A percentile compares a stretch with the other conserved stretches of the same genome.
phyloP scores from a whole-genome alignment of 2,113 vertebrate genomes.

The Xyliphius kryptos region DNA sequence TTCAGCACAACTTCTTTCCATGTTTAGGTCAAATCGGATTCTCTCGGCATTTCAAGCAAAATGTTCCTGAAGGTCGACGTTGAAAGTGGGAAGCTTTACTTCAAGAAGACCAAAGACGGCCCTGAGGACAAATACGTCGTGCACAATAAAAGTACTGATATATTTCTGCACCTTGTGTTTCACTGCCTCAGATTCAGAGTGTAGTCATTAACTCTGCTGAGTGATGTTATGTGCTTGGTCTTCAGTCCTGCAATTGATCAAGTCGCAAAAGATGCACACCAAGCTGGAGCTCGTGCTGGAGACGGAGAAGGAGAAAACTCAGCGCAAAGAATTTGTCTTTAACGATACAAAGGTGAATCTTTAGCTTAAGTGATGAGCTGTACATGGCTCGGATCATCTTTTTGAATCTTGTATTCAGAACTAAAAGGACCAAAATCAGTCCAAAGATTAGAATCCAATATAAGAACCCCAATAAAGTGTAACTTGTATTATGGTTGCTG shows the following conservation, averaged over 20 bases:
- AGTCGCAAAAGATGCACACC: constrained; percentile 85
- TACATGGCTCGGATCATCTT: too few species aligned
- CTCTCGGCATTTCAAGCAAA: constrained; percentile 82
- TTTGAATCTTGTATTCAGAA: too few species aligned
- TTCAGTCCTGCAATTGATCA: constrained; percentile 90
- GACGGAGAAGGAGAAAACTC: constrained; percentile 88
- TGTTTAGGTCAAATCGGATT: constrained; percentile 94
- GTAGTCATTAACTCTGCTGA: too few species aligned
- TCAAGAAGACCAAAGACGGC: constrained; percentile 91
- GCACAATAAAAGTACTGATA: constrained; percentile 92
- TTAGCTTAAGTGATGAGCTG: too few species aligned
- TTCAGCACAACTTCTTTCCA: too few species aligned
- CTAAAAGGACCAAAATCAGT: too few species aligned
- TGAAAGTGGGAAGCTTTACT: constrained; percentile 83
- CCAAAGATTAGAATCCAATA: too few species aligned
- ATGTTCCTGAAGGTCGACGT: constrained; percentile 91
- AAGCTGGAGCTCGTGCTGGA: constrained; percentile 84
- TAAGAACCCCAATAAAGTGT: too few species aligned
- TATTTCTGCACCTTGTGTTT: too few species aligned
- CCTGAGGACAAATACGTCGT: constrained; percentile 91
- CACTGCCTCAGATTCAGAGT: too few species aligned
- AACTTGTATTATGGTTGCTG: too few species aligned
- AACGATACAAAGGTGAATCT: constrained; percentile 83
- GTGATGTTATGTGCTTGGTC: too few species aligned
- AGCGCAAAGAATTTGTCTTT: constrained; percentile 88